Base-by-base conservation (phyloP, 2,113 vertebrate species). In the Turdus rufiventris region DNA sequence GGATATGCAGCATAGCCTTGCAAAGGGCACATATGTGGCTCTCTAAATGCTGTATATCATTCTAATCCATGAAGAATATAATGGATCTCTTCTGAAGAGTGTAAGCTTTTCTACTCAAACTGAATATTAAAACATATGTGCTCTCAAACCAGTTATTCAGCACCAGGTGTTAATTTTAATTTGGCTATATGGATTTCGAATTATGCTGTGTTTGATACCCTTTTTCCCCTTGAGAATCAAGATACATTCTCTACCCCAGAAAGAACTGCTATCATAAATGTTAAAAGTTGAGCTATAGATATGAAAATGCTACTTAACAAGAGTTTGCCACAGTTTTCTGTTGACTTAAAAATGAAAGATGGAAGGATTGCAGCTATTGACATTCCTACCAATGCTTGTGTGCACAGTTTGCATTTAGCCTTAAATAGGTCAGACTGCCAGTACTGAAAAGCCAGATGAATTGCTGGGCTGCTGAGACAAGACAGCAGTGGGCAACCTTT, bases 41-140 rank as follows among this genome's bases (percentile, higher is more conserved):
- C 43, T 91, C 83, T 94, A 63, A 90, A 93, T 23, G 86, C 74
- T 91, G 89, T 95, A 96, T 94, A 97, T 96, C 92, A 95, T 85
- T 89, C 51, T 95, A 97, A 96, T 96, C 91, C 92, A 88, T 28
- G 61, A 76, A 95, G 84, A 94, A 48, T 85, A 92, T 58, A 96
- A 95, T 40, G 72, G 90, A 88, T 93, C 62, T 86, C 89, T 92
- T 91, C 88, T 91, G 73, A 95, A 89, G 71, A 68, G 66, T 60
- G 24, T 54, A 96, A 91, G 86, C 51, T 91, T 87, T 94, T 72
- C 83, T 68, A 71, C 86, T 95, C 67, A 79, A 85, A 93, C 19
- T 70, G 78, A 93, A 42, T 76, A 94, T 87, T 94, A 93, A 94
- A 96, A 94, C 84, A 94, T 20, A 54, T 80, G 88, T 61, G 73